These are phyloP conservation scores for Amblyjoppa fuscipennis DNA, from an alignment of 2,888 invertebrate genomes.

Conservation along the genomic window DNA sequence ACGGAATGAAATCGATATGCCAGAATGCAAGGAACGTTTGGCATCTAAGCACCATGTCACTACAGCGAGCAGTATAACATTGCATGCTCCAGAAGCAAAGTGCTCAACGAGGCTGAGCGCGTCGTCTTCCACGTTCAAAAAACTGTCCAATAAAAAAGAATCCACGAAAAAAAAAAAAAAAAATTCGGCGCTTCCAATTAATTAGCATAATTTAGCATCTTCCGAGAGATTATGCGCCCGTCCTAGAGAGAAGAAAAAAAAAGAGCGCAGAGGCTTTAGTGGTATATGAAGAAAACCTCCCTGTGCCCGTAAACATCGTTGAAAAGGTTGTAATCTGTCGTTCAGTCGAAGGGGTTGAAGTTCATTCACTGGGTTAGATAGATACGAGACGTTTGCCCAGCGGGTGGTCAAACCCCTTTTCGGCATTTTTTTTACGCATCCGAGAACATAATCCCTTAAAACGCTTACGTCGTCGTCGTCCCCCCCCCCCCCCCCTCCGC, in stretches of 20 bases:
- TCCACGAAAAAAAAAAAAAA: neutral
- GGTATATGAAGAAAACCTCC: constrained; percentile 61
- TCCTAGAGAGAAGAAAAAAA: constrained; percentile 28
- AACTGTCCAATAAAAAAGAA: neutral
- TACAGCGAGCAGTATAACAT: too few species aligned
- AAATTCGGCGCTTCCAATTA: constrained; percentile 42
- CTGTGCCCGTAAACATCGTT: constrained; percentile 65
- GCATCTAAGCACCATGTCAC: too few species aligned
- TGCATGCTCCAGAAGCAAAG: too few species aligned
- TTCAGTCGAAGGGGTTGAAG: constrained; percentile 43
- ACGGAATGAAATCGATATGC: too few species aligned
- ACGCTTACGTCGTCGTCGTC: constrained; percentile 79
- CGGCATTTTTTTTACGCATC: constrained; percentile 82
- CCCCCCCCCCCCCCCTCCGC: constrained; percentile 40
- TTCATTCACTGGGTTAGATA: constrained; percentile 4
- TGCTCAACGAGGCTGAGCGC: too few species aligned
- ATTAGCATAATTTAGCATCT: constrained; percentile 63
- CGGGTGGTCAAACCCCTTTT: constrained; percentile 84
- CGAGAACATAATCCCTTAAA: constrained; percentile 84
- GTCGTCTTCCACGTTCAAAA: neutral
- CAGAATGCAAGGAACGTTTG: too few species aligned
- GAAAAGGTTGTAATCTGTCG: constrained; percentile 68
- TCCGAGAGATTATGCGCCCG: constrained; percentile 39
- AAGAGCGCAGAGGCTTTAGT: constrained; percentile 1
- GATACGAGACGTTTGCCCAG: constrained; percentile 79